These are phyloP conservation scores for Ptychoptera contaminata DNA, from an alignment of 2,888 invertebrate species.

Conservation along the genomic window DNA sequence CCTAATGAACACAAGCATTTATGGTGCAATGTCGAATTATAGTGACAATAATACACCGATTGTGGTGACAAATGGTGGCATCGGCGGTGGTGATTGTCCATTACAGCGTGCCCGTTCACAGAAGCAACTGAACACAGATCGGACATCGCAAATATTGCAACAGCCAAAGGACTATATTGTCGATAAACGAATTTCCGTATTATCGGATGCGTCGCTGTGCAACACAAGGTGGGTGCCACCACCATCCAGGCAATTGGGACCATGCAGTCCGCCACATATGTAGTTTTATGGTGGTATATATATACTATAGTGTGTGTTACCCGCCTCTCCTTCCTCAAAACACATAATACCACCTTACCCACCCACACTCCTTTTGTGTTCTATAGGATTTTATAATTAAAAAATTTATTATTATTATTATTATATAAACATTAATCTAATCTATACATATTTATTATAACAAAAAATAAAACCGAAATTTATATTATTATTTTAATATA, in stretches of 20 bases:
- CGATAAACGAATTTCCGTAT: slow-evolving; percentile 28
- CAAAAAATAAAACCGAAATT: too few species aligned
- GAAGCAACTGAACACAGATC: slow-evolving; percentile 73
- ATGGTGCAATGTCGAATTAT: slow-evolving; percentile 37
- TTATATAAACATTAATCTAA: too few species aligned
- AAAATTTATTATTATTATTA: too few species aligned
- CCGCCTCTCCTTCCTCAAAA: too few species aligned
- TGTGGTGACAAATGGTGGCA: slow-evolving; percentile 8
- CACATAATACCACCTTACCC: too few species aligned
- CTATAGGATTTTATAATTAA: too few species aligned
- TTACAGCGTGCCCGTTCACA: slow-evolving; percentile 55
- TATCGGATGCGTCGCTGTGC: slow-evolving; percentile 23
- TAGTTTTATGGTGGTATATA: slow-evolving; percentile 15
- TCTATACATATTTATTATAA: too few species aligned
- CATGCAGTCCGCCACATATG: slow-evolving; percentile 32
- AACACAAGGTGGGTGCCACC: slow-evolving; percentile 12
- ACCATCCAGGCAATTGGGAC: slow-evolving; percentile 20
- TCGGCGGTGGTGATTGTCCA: slow-evolving; percentile 34
- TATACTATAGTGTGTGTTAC: too few species aligned
- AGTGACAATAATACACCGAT: slow-evolving; percentile 35
- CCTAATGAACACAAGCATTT: slow-evolving; percentile 28
- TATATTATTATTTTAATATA: too few species aligned
- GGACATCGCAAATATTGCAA: slow-evolving; percentile 36
- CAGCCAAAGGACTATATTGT: slow-evolving; percentile 11
- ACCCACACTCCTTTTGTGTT: too few species aligned